These are phyloP conservation scores for Centropristis striata DNA, from an alignment of 2,113 vertebrate species.

Conservation along the genomic window DNA sequence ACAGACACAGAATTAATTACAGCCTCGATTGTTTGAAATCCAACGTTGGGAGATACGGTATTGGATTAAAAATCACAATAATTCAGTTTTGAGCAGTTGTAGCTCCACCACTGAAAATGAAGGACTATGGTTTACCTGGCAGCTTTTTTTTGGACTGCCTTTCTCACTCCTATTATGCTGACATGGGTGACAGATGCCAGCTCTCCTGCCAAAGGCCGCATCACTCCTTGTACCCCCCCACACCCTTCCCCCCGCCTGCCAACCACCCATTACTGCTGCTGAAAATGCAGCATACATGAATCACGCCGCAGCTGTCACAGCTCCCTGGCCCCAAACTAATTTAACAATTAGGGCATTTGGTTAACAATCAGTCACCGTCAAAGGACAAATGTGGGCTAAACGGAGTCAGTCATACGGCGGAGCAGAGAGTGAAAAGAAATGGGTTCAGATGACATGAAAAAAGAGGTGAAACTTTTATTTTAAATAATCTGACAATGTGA, in stretches of 20 bases:
- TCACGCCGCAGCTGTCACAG: constrained; percentile 78
- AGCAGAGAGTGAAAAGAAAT: constrained; percentile 10
- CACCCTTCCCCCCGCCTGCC: constrained; percentile 31
- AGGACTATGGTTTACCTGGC: constrained; percentile 58
- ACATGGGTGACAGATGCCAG: constrained; percentile 82
- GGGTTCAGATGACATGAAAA: background rate
- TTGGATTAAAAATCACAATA: constrained; percentile 18
- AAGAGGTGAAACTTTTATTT: constrained; percentile 2
- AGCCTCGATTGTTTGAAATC: background rate
- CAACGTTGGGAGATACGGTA: background rate
- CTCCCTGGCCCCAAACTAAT: constrained; percentile 75
- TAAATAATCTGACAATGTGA: constrained; percentile 16
- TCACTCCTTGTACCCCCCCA: constrained; percentile 62
- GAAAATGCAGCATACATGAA: constrained; percentile 79
- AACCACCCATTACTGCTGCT: constrained; percentile 70
- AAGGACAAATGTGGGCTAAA: constrained; percentile 69
- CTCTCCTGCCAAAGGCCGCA: constrained; percentile 79
- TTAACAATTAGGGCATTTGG: constrained; percentile 84
- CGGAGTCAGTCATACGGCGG: constrained; percentile 16
- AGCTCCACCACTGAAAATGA: constrained; percentile 40
- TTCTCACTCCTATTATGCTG: constrained; percentile 69
- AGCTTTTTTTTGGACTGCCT: constrained; percentile 62
- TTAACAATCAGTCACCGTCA: constrained; percentile 76
- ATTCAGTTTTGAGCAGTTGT: constrained; percentile 37
- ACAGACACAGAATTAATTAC: background rate